Conservation (phyloP, 2,888 invertebrate genomes). For the Tolmerus cingulatus region DNA sequence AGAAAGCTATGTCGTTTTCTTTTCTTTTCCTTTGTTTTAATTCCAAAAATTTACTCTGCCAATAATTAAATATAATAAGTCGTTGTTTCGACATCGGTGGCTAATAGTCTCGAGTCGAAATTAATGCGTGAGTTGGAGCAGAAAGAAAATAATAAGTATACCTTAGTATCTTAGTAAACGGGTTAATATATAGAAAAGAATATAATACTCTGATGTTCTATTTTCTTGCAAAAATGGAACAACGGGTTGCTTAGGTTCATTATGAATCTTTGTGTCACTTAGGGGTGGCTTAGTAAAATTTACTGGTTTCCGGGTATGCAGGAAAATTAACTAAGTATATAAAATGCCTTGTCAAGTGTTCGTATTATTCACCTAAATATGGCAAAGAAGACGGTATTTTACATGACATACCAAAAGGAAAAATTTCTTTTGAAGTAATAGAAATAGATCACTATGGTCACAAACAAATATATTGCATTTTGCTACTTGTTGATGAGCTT, state of each 20-base stretch:
- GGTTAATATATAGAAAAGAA: not conserved
- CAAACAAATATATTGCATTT: not conserved
- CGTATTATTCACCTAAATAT: not conserved
- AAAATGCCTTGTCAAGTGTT: not conserved
- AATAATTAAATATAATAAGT: too few species aligned
- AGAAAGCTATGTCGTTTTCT: too few species aligned
- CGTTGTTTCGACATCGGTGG: too few species aligned
- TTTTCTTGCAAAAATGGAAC: not conserved
- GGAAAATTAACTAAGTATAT: not conserved
- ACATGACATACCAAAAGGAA: not conserved
- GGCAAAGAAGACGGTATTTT: not conserved
- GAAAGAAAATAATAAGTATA: not conserved
- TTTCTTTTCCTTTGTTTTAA: too few species aligned
- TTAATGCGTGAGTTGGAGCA: not conserved
- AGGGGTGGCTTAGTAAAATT: not conserved
- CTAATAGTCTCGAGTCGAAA: not conserved
- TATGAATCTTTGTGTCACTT: not conserved
- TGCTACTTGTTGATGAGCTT: too few species aligned
- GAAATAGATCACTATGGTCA: not conserved
- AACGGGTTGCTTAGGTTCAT: not conserved
- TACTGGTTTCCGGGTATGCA: not conserved
- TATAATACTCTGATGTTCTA: not conserved
- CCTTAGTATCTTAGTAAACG: not conserved
- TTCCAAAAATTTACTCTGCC: too few species aligned
- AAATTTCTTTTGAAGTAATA: too few species aligned